Conservation (phyloP, 2,113 vertebrate species). For the Strix aluco region DNA sequence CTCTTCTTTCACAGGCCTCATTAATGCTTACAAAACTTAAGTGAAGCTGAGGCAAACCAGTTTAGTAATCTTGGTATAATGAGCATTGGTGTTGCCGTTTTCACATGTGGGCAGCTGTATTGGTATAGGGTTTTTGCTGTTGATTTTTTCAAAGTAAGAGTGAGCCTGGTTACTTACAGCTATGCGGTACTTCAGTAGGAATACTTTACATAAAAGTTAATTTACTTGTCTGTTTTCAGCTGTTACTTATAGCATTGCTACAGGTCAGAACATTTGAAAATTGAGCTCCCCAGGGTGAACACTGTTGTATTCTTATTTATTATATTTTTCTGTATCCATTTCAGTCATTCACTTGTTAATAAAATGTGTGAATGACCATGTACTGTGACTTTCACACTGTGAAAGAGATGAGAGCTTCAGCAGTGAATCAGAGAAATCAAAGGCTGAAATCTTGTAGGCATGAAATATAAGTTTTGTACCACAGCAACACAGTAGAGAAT, state of each 20-base stretch:
- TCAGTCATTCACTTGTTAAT: not conserved
- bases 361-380: not conserved
- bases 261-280: not conserved
- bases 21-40: not conserved
- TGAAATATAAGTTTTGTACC: not conserved
- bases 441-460: not conserved
- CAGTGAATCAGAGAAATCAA: not conserved
- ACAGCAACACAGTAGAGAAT: not conserved
- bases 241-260: not conserved
- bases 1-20: not conserved
- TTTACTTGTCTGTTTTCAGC: not conserved
- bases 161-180: not conserved
- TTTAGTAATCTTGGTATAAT: not conserved
- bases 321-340: not conserved
- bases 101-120: not conserved
- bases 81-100: accelerated
- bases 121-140: not conserved
- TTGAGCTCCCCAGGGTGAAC: not conserved
- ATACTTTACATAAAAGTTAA: not conserved
- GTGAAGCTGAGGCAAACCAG: not conserved
- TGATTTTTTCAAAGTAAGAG: not conserved
- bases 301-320: not conserved
- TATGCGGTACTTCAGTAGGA: not conserved
- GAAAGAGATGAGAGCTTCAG: not conserved
- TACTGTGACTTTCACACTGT: not conserved